Evolutionary conservation across 2,113 vertebrate genomes (phyloP), one percentile per base, ranked within the genome.

Genomic region (Corythoichthys intestinalis): DNA sequence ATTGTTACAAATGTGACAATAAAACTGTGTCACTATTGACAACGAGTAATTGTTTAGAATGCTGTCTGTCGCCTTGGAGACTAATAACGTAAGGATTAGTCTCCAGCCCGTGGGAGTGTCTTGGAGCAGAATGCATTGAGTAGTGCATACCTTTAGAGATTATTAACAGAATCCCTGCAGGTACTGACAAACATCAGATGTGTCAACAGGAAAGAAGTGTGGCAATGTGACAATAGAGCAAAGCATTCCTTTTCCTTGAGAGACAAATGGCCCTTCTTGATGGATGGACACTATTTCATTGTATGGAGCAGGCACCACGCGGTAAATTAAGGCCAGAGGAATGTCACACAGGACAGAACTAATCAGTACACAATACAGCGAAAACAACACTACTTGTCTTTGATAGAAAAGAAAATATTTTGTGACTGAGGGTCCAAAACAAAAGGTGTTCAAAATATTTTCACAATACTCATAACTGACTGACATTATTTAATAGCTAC

Each of bases 131-230:
- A 61, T 47, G 65, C 72, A 74, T 53, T 64, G 69, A 71, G 66
- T n/a, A 1, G 65, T 72, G 69, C 77, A 86, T 87, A 81, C 79
- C 79, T 87, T 83, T 71, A 80, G 83, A 84, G 86, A 88, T 90
- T 87, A 87, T 80, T 85, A 82, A 83, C 85, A 79, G 80, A 73
- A 72, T 83, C 83, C 77, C 79, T 83, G 78, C 82, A 89, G 86
- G 86, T 85, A 83, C 66, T 53, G 69, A 84, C 85, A 85, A 80
- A 80, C 64, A 72, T 70, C 67, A 34, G 72, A 85, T 79, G 76
- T 70, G 80, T 58, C 65, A 48, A 86, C 85, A 75, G 77, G 81
- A 78, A 80, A 70, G 56, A 74, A 76, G 73, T 78, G 81, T 79
- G 84, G 81, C 87, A 76, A 76, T 75, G 65, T 65, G 0, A 88